phyloP scores from a whole-genome alignment of 2,888 invertebrate species.

The Tenthredo distinguenda region DNA sequence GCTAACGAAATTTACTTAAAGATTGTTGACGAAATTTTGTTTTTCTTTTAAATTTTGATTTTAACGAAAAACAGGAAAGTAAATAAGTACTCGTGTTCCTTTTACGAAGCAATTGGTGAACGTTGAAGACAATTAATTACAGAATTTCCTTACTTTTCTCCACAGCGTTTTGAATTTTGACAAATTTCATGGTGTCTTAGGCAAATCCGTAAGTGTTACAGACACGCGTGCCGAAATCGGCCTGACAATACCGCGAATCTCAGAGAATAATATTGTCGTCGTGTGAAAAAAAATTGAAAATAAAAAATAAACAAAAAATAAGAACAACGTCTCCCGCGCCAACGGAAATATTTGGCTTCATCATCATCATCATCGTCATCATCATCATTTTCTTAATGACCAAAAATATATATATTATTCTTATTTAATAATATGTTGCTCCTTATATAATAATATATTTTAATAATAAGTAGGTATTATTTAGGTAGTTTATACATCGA shows the following conservation, averaged over 20 bases:
- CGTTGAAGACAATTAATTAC: too few species aligned
- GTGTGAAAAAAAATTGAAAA: not conserved
- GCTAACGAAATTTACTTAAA: not conserved
- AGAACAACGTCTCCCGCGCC: not conserved
- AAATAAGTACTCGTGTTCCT: not conserved
- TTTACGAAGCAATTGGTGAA: not conserved
- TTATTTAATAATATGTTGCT: constrained; percentile 75
- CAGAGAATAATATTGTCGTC: constrained; percentile 29
- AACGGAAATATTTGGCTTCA: constrained; percentile 35
- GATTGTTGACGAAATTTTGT: too few species aligned
- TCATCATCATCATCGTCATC: constrained; percentile 47
- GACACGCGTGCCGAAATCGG: constrained; percentile 3
- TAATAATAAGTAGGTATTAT: constrained; percentile 75
- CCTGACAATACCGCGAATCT: not conserved
- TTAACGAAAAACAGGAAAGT: not conserved
- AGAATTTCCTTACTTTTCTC: not conserved
- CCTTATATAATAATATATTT: constrained; percentile 77
- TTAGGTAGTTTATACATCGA: constrained; percentile 77
- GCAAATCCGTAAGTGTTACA: not conserved
- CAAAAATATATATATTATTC: constrained; percentile 78
- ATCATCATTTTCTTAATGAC: constrained; percentile 70
- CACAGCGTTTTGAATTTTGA: not conserved
- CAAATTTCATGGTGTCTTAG: not conserved
- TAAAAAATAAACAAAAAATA: not conserved
- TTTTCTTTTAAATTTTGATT: not conserved